Conservation (phyloP, 2,888 invertebrate genomes). For the Xiphydria camelus region DNA sequence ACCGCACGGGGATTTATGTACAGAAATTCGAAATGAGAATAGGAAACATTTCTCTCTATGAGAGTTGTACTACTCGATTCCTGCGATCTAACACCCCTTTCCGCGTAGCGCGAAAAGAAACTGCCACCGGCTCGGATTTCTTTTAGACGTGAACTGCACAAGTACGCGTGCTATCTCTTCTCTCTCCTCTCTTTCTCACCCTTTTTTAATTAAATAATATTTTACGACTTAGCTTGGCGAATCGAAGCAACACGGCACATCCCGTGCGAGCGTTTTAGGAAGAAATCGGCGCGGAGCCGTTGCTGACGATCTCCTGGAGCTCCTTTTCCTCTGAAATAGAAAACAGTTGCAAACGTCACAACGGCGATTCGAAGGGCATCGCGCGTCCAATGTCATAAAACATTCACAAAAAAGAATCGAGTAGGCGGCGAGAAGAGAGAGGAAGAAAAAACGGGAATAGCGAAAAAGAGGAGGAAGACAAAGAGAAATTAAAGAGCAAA, state of each 20-base stretch:
- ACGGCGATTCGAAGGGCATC: not conserved
- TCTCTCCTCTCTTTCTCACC: too few species aligned
- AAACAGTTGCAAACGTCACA: constrained; percentile 9
- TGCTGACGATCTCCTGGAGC: constrained; percentile 23
- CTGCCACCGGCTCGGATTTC: too few species aligned
- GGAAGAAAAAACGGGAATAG: not conserved
- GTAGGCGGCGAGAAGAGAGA: not conserved
- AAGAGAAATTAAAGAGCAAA: constrained; percentile 2
- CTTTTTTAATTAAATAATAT: constrained; percentile 1
- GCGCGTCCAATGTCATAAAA: not conserved
- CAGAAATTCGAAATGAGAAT: too few species aligned
- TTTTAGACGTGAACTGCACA: too few species aligned
- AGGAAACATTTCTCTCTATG: too few species aligned
- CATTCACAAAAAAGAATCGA: not conserved
- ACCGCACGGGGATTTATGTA: too few species aligned
- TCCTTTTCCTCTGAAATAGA: constrained; percentile 26
- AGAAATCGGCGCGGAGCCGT: constrained; percentile 18
- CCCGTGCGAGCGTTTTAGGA: not conserved
- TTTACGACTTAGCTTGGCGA: constrained; percentile 1
- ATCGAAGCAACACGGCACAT: constrained; percentile 1
- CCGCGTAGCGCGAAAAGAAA: too few species aligned
- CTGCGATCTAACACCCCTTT: too few species aligned
- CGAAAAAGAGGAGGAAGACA: constrained; percentile 6
- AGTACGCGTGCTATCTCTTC: too few species aligned
- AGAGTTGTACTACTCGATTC: too few species aligned